Base-by-base conservation (phyloP, 2,888 invertebrate genomes). In the Synanthedon andrenaeformis region DNA sequence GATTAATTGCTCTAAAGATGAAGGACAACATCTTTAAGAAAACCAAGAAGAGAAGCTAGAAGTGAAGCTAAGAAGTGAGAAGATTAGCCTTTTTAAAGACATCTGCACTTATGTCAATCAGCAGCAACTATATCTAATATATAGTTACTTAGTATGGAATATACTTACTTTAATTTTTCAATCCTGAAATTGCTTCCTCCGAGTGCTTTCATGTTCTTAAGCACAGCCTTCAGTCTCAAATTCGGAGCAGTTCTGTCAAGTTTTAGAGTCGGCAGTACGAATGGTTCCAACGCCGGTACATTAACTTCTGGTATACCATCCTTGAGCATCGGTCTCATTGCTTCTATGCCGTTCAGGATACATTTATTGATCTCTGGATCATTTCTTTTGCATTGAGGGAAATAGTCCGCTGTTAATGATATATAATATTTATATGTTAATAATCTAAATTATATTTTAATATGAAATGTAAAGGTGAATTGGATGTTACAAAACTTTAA, bases 161-260 rank as follows among this genome's bases (percentile, higher is more conserved):
- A 35, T 35, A 81, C 89, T 88, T 69, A 93, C 92, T 89, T 91
- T 19, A 94, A 67, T 56, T 89, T 90, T 57, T 92, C 90, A 11
- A 94, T 79, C 23, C 89, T 84, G 62, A 92, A 92, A 54, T 90
- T 82, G 0, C 91, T 90, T 10, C 90, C 89, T 0, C 94, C 94
- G 49, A 77, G 78, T 0, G 93, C 89, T 62, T 87, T 88, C 52
- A 93, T 89, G 58, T 94, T 89, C 56, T 78, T 91, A 57, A 92
- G 89, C 0, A 88, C 89, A 0, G 94, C 93, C 60, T 91, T 91
- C 13, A 94, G 69, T 56, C 89, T 89, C 19, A 94, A 89, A n/a
- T 92, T 90, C 1, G 93, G 91, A 6, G 91, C 87, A 1, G 91
- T 90, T 63, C 93, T 90, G 70, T 91, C 91, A 59, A 94, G 89